Percentiles rank a stretch among this genome's conserved stretches.
phyloP scores from a whole-genome alignment of 2,797 vertebrate species.

The Dicrostonyx torquatus region DNA sequence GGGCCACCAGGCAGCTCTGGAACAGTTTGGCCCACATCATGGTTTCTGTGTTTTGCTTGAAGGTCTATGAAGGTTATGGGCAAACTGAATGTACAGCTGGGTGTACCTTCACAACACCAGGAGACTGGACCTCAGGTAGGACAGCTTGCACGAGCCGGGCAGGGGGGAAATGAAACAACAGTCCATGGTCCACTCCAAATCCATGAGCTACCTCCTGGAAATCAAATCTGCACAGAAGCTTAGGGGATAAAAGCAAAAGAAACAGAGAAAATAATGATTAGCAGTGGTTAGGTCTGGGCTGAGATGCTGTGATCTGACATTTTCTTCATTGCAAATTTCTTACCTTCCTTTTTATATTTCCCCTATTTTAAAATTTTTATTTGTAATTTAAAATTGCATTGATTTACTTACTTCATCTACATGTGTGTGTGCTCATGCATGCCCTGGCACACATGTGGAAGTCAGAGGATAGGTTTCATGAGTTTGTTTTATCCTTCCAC shows the following conservation, averaged over 20 bases:
- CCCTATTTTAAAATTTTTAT: background rate
- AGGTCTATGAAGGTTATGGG: conserved; percentile 98
- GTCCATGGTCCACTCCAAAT: background rate
- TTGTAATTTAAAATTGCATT: background rate
- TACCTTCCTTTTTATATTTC: background rate
- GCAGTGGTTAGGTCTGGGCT: background rate
- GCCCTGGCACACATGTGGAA: background rate
- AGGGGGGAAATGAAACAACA: background rate
- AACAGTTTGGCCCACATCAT: background rate
- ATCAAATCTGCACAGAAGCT: background rate
- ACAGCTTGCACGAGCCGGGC: background rate
- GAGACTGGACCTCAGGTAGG: conserved; percentile 98
- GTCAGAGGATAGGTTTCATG: background rate
- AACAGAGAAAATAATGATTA: background rate
- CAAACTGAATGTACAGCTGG: conserved; percentile 99
- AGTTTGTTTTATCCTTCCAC: background rate
- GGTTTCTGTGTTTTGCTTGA: conserved; percentile 63
- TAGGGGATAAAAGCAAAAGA: background rate
- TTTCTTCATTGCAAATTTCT: background rate
- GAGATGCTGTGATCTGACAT: background rate
- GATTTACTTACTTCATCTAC: background rate
- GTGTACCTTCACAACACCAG: conserved; percentile 97
- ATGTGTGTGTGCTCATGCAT: accelerated
- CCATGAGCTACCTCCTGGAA: background rate
- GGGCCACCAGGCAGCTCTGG: background rate